Evolutionary conservation across 1,140 invertebrate genomes (phyloP).

Genomic region (Elysia chlorotica): DNA sequence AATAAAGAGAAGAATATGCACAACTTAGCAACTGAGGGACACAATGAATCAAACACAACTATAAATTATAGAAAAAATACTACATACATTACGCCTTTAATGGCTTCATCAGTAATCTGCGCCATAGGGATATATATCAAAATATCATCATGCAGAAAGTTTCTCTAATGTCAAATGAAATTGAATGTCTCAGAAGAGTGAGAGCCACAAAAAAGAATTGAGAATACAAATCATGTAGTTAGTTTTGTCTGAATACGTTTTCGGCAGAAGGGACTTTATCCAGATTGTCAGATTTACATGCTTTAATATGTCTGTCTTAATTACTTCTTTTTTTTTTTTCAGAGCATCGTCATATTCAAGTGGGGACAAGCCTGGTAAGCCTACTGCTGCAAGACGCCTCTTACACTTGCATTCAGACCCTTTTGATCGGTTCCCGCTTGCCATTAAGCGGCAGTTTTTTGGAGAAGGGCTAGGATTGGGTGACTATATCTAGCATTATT

Average conservation of each 20-base stretch:
- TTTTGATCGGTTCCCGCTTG: conserved; percentile 9
- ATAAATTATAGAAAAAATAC: no score
- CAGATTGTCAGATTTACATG: background rate
- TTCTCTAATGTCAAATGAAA: background rate
- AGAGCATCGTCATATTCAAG: conserved; percentile 17
- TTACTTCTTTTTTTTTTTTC: background rate
- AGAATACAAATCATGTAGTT: background rate
- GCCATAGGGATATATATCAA: no score
- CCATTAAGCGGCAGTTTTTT: conserved; percentile 11
- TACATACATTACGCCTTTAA: no score
- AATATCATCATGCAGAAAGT: background rate
- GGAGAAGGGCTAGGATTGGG: conserved; percentile 18
- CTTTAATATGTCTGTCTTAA: background rate
- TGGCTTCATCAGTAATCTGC: no score
- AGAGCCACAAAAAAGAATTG: background rate
- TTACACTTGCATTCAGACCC: conserved; percentile 11
- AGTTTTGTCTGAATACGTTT: background rate
- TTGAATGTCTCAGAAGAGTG: background rate
- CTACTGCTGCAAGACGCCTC: background rate
- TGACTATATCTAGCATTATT: no score
- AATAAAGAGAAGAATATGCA: no score
- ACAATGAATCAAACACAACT: no score
- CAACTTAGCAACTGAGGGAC: no score
- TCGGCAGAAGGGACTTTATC: background rate
- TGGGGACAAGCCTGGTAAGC: conserved; percentile 18